Evolutionary conservation across 2,888 invertebrate genomes (phyloP), one percentile per base, ranked within the genome.

Genomic region (Netelia inedita): DNA sequence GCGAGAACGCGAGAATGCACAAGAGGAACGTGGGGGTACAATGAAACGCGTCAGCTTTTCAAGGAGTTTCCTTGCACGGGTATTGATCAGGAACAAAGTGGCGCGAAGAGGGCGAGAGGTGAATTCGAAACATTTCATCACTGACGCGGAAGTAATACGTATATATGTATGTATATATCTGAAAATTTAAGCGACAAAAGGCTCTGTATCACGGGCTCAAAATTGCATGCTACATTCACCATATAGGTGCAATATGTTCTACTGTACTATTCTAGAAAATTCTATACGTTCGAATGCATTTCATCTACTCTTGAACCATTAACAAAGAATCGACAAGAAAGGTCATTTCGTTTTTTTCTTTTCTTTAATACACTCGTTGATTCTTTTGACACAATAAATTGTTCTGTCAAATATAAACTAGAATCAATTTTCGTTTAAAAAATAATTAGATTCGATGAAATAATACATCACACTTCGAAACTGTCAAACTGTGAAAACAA

Each of bases 1-100:
- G 53, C n/a, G 63, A 72, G 28, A 71, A 79, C 71, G 71, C 61
- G 53, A 43, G 53, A 55, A 79, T 71, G 50, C 78, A 35, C 69
- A 78, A 59, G 68, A 69, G 68, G 43, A 46, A 59, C 28, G 43
- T 10, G 55, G 23, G n/a, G 61, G 41, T 16, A 53, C 46, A 14
- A 55, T 61, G 21, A 46, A 63, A 61, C 16, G 59, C 55, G 41
- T 63, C 35, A 61, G 68, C 81, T 75, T 81, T 81, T 63, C 69
- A 69, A 68, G 68, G 81, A 81, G 69, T 74, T 75, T 16, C 68
- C 61, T 41, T 75, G 55, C 75, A 75, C 74, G 69, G 57, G 68
- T 75, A 74, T 75, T 68, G 74, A 81, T 81, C 75, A 63, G 50
- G 63, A 68, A 14, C 61, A 63, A 71, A 75, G 61, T 81, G 55